A percentile compares a stretch with the other conserved stretches of the same genome.
Evolutionary conservation across 1,140 invertebrate species (phyloP).

Genomic region (Lethrus apterus): DNA sequence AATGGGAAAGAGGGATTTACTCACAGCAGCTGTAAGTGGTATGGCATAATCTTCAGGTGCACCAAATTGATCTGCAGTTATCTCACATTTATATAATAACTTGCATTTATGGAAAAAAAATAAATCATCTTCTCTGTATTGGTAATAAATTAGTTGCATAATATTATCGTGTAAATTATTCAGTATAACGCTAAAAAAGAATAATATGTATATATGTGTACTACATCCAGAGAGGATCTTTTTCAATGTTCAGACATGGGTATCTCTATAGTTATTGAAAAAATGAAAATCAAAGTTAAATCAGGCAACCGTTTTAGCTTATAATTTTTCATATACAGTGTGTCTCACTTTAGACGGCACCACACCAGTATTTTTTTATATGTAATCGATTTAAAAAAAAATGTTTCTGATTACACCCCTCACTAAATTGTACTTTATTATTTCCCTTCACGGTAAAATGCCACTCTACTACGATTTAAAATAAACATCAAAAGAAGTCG

Average conservation of each 20-base stretch:
- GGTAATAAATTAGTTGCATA: slow-evolving; percentile 17
- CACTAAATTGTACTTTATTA: no score
- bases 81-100: slow-evolving; percentile 21
- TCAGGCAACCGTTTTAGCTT: no score
- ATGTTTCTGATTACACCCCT: no score
- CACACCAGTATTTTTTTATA: slow-evolving; percentile 3
- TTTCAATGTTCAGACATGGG: no score
- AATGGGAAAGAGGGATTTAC: slow-evolving; percentile 1
- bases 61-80: slow-evolving; percentile 26
- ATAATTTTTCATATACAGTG: no score
- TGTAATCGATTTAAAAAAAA: slow-evolving; percentile 2
- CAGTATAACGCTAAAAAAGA: slow-evolving; percentile 25
- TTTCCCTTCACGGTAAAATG: no score
- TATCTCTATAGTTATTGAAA: no score
- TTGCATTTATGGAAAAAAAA: slow-evolving; percentile 23
- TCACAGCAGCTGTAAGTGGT: slow-evolving; percentile 27
- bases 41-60: slow-evolving; percentile 24
- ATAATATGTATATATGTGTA: background rate
- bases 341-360: no score
- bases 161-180: slow-evolving; percentile 23
- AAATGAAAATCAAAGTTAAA: no score
- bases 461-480: no score
- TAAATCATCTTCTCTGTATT: slow-evolving; percentile 20
- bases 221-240: no score
- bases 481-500: no score